Evolutionary conservation across 2,888 invertebrate species (phyloP).

Genomic region (Lissonota sp.): DNA sequence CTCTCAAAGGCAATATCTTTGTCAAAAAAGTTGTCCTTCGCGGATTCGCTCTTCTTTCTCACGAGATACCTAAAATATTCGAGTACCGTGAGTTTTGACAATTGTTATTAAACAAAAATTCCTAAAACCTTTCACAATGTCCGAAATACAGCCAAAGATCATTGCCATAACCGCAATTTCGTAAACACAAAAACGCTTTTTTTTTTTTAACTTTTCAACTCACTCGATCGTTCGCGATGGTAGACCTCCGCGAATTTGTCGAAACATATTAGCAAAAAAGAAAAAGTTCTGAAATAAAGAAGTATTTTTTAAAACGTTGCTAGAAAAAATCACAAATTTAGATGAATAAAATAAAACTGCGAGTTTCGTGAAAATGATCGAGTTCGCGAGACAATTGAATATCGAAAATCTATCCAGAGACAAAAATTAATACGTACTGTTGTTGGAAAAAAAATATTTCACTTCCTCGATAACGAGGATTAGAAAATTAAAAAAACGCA

Average conservation of each 20-base stretch:
- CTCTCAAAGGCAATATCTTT: constrained; percentile 71
- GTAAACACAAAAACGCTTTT: not conserved
- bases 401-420: not conserved
- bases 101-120: too few relatives aligned
- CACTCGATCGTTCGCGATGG: constrained; percentile 42
- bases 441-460: not conserved
- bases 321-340: constrained; percentile 34
- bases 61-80: constrained; percentile 48
- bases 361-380: not conserved
- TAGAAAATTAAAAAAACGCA: not conserved
- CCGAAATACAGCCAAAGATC: not conserved
- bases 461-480: not conserved
- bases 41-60: constrained; percentile 64
- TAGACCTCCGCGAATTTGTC: constrained; percentile 46
- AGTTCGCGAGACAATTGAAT: constrained; percentile 5
- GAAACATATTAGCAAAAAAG: constrained; percentile 57
- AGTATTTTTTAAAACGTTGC: not conserved
- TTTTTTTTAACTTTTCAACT: constrained; percentile 21
- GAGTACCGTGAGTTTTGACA: too few relatives aligned
- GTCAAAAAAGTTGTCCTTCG: constrained; percentile 63
- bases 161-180: constrained; percentile 18
- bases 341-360: constrained; percentile 3
- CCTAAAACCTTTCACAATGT: too few relatives aligned
- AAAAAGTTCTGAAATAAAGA: not conserved
- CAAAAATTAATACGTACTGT: not conserved